phyloP scores from a whole-genome alignment of 2,797 vertebrate species.

The Brachymystax lenok region DNA sequence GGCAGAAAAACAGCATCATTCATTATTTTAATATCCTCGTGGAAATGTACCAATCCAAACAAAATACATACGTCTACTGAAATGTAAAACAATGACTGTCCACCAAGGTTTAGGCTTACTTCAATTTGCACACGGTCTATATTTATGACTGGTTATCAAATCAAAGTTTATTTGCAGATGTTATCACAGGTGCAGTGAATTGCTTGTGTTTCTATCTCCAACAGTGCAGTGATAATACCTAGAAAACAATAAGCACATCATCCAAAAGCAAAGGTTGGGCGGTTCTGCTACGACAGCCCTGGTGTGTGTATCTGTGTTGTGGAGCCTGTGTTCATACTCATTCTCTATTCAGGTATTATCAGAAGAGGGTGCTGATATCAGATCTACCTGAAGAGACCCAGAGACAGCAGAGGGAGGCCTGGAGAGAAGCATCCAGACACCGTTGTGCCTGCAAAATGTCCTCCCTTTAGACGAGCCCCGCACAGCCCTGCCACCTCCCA shows the following conservation, averaged over 20 bases:
- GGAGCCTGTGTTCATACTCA: neutral
- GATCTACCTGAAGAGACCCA: constrained; percentile 50
- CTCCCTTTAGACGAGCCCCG: neutral
- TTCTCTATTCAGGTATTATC: constrained; percentile 38
- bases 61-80: neutral
- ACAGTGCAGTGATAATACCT: too few relatives aligned
- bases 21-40: neutral
- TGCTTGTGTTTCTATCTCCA: too few relatives aligned
- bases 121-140: neutral
- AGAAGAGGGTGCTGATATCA: constrained; percentile 43
- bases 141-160: neutral
- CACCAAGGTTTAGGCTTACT: neutral
- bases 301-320: neutral
- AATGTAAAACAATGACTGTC: neutral
- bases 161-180: too few relatives aligned
- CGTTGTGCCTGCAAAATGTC: constrained; percentile 38
- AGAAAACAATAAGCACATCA: too few relatives aligned
- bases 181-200: too few relatives aligned
- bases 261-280: neutral
- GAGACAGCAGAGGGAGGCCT: constrained; percentile 42
- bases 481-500: constrained; percentile 31
- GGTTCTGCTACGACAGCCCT: neutral
- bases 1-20: neutral
- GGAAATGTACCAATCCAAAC: neutral
- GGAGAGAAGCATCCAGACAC: constrained; percentile 48